Conservation (phyloP, 2,888 invertebrate species). For the Colostygia pectinataria region DNA sequence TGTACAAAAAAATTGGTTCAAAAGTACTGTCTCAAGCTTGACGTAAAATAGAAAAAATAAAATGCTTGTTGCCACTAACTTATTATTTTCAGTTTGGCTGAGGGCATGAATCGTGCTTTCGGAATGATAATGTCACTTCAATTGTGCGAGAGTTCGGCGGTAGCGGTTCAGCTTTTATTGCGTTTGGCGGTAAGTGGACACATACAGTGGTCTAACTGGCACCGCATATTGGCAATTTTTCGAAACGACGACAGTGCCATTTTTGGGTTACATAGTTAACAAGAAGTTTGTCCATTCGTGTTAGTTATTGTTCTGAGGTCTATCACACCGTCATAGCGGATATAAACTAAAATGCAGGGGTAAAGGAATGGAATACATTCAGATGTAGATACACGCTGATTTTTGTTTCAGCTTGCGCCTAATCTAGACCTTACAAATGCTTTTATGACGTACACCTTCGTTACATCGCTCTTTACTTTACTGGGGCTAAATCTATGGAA, state of each 20-base stretch:
- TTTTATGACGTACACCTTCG: conserved; percentile 73
- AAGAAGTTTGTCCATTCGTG: too few relatives aligned
- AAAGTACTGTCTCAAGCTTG: background rate
- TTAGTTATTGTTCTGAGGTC: too few relatives aligned
- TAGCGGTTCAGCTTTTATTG: conserved; percentile 69
- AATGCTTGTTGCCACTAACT: conserved; percentile 12
- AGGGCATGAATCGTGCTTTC: conserved; percentile 69
- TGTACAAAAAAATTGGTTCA: too few relatives aligned
- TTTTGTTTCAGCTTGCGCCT: conserved; percentile 55
- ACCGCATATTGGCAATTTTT: background rate
- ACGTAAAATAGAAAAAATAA: conserved; percentile 20
- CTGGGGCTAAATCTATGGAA: conserved; percentile 72
- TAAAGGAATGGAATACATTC: too few relatives aligned
- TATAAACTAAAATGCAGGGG: too few relatives aligned
- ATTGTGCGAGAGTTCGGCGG: conserved; percentile 72
- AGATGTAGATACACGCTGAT: background rate
- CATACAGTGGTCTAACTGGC: background rate
- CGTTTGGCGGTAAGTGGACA: conserved; percentile 64
- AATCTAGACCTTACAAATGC: conserved; percentile 66
- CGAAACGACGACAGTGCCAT: background rate
- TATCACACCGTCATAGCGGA: too few relatives aligned
- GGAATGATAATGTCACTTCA: conserved; percentile 76
- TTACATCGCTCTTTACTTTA: conserved; percentile 64
- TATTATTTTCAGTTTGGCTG: conserved; percentile 57
- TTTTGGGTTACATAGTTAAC: background rate